A percentile compares a stretch with the other conserved stretches of the same genome.
Conservation (phyloP, 2,888 invertebrate genomes). For the Ypsolopha scabrella region DNA sequence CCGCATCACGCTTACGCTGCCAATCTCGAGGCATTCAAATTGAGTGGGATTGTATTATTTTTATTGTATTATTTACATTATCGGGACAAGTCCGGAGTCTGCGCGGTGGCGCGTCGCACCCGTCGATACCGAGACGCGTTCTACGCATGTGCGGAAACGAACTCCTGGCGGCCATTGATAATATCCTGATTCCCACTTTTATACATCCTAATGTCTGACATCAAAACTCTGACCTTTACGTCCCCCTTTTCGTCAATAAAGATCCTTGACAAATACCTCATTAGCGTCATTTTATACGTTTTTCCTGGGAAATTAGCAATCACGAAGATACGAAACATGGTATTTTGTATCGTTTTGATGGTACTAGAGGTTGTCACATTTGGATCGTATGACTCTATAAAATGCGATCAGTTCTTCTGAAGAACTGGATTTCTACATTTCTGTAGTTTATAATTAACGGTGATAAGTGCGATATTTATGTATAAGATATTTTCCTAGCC, state of each 20-base stretch:
- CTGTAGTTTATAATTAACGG: no score
- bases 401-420: no score
- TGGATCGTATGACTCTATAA: no score
- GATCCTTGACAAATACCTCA: no score
- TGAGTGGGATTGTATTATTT: conserved; percentile 51
- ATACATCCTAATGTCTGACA: conserved; percentile 55
- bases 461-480: no score
- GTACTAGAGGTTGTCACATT: no score
- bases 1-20: background rate
- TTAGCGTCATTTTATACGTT: no score
- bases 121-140: conserved; percentile 39
- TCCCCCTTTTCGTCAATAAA: conserved; percentile 11
- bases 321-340: no score
- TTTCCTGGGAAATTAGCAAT: no score
- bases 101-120: conserved; percentile 32
- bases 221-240: conserved; percentile 37
- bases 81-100: conserved; percentile 36
- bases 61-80: conserved; percentile 61
- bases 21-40: conserved; percentile 38
- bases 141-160: conserved; percentile 56
- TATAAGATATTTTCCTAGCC: no score
- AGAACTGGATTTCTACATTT: no score
- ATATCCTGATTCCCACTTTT: conserved; percentile 60
- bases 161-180: conserved; percentile 33
- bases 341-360: no score